These are phyloP conservation scores for Chaenodraco wilsoni DNA, from an alignment of 2,797 vertebrate species.

Conservation along the genomic window DNA sequence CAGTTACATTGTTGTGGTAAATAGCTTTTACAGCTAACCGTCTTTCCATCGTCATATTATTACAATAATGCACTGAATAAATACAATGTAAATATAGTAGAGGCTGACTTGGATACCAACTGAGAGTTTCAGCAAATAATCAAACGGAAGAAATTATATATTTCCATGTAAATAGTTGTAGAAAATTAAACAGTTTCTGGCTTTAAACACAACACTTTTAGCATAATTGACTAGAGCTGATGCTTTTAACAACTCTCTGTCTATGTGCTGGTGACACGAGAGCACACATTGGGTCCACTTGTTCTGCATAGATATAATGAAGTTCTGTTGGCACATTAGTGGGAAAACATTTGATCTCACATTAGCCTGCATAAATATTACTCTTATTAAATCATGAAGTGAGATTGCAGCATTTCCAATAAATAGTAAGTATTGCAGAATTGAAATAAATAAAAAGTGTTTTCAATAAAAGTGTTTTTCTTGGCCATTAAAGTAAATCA, in stretches of 20 bases:
- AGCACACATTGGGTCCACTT: background rate
- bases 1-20: background rate
- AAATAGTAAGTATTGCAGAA: background rate
- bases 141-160: background rate
- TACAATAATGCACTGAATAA: background rate
- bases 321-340: too few species aligned
- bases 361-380: background rate
- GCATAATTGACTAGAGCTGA: background rate
- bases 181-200: background rate
- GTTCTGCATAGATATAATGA: background rate
- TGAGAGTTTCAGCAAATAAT: background rate
- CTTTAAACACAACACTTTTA: background rate
- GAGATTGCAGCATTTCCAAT: background rate
- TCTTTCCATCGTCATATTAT: background rate
- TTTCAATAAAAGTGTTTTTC: background rate
- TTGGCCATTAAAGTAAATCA: background rate
- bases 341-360: background rate
- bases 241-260: background rate
- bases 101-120: conserved; percentile 22
- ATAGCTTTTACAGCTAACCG: background rate
- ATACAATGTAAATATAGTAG: background rate
- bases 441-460: background rate
- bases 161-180: background rate
- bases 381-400: too few species aligned
- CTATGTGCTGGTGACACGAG: background rate